Evolutionary conservation across 2,888 invertebrate species (phyloP).

Genomic region (Limnephilus lunatus): DNA sequence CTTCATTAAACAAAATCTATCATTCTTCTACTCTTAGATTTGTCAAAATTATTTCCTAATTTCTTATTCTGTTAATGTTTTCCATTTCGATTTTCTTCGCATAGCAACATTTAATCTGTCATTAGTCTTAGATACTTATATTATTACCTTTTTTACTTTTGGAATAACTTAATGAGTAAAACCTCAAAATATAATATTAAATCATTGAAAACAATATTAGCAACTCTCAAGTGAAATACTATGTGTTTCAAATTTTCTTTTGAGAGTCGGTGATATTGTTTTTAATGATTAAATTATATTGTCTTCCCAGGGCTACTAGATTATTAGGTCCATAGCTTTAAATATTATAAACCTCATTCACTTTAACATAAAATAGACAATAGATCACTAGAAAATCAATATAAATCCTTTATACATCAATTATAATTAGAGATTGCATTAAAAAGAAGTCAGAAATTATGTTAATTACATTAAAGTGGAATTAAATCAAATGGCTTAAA

Average conservation of each 20-base stretch:
- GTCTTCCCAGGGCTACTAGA: constrained; percentile 30
- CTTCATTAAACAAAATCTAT: constrained; percentile 35
- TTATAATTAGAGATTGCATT: not conserved
- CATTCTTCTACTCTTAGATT: constrained; percentile 39
- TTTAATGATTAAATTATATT: not conserved
- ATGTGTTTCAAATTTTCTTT: too few species aligned
- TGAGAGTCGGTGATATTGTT: too few species aligned
- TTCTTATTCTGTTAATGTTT: constrained; percentile 38
- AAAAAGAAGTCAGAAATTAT: not conserved
- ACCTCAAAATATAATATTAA: too few species aligned
- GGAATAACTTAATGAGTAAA: too few species aligned
- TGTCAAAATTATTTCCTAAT: constrained; percentile 51
- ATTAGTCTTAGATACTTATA: constrained; percentile 25
- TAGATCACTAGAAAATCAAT: constrained; percentile 2
- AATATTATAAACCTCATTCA: not conserved
- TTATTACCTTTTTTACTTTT: too few species aligned
- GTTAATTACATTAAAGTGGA: not conserved
- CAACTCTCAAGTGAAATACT: too few species aligned
- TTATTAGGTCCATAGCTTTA: not conserved
- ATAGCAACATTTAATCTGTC: constrained; percentile 24
- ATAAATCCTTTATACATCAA: not conserved
- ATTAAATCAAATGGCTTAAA: not conserved
- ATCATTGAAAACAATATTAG: too few species aligned
- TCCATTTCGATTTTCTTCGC: constrained; percentile 24
- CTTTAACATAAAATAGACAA: not conserved